A percentile compares a stretch with the other conserved stretches of the same genome.
Conservation (phyloP, 2,113 vertebrate genomes). For the Indicator indicator region DNA sequence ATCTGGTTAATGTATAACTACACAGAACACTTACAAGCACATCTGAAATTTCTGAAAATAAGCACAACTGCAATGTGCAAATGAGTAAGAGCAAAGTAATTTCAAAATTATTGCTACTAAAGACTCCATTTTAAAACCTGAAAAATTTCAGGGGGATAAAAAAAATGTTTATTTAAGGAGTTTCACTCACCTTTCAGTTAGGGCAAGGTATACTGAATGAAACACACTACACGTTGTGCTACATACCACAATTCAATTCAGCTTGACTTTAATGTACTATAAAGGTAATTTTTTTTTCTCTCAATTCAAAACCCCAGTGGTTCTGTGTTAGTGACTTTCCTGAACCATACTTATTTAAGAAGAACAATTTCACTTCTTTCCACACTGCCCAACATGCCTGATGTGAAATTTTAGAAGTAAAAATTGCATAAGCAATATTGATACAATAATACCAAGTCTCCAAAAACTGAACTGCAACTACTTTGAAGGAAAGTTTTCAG, state of each 20-base stretch:
- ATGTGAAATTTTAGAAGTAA: not conserved
- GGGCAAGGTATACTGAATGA: fast-evolving
- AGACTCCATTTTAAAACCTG: not conserved
- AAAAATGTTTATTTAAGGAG: not conserved
- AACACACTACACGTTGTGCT: not conserved
- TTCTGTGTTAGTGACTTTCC: not conserved
- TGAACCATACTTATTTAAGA: not conserved
- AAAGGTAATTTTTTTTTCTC: not conserved
- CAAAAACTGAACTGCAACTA: not conserved
- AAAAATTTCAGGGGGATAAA: not conserved
- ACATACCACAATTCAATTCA: not conserved
- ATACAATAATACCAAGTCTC: not conserved
- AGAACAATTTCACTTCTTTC: not conserved
- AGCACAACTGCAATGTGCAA: too few species aligned
- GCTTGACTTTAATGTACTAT: not conserved
- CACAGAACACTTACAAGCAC: not conserved
- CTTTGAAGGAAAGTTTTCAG: not conserved
- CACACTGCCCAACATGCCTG: not conserved
- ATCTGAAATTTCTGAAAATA: not conserved
- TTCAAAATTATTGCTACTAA: not conserved
- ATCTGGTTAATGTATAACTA: not conserved
- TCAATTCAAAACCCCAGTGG: not conserved
- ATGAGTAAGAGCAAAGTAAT: not conserved
- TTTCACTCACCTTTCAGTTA: not conserved
- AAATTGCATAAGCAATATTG: not conserved